These are phyloP conservation scores for Cyclophora albipunctata DNA, from an alignment of 2,888 invertebrate species.

Conservation along the genomic window DNA sequence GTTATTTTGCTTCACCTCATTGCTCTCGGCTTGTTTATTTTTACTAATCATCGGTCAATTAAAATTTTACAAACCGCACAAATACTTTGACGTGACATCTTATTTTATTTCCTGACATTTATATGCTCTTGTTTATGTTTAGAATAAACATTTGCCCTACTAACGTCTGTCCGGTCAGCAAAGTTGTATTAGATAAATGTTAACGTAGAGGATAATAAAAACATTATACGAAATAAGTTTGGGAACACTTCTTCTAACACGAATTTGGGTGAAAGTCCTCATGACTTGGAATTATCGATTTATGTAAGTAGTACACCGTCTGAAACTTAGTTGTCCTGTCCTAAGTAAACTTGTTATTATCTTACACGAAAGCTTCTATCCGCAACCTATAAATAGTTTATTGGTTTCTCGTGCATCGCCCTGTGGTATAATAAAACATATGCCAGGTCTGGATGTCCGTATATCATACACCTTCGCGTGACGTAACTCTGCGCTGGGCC, in stretches of 20 bases:
- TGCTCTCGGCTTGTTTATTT: constrained; percentile 15
- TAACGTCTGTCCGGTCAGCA: no score
- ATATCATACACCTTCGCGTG: no score
- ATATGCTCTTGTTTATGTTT: no score
- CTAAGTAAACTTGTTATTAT: constrained; percentile 31
- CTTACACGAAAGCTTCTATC: constrained; percentile 14
- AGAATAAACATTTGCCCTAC: no score
- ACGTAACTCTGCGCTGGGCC: no score
- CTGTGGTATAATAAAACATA: background rate
- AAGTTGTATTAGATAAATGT: no score
- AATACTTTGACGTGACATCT: no score
- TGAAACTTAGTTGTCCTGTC: constrained; percentile 27
- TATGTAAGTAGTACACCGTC: constrained; percentile 17
- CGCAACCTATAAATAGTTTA: constrained; percentile 15
- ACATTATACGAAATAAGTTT: no score
- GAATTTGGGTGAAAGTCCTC: constrained; percentile 15
- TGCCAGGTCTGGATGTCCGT: constrained; percentile 1
- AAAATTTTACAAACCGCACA: background rate
- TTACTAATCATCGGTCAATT: background rate
- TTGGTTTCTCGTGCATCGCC: background rate
- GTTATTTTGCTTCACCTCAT: constrained; percentile 27
- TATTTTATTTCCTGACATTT: no score
- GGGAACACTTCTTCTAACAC: constrained; percentile 4
- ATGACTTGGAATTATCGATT: constrained; percentile 13
- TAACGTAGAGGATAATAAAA: no score